Conservation (phyloP, 2,888 invertebrate species). For the Griposia aprilina region DNA sequence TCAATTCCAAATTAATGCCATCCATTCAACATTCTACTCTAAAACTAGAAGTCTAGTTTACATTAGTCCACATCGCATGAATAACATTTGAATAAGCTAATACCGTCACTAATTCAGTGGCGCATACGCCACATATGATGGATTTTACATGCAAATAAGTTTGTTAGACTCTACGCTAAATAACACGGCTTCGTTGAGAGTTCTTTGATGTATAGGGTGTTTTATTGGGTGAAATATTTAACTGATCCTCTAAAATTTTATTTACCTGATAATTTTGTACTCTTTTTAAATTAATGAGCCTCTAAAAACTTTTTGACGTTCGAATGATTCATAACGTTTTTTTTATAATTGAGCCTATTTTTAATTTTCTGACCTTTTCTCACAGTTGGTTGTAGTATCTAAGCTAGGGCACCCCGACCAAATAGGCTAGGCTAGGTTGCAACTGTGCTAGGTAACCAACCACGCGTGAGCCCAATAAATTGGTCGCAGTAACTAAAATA, state of each 20-base stretch:
- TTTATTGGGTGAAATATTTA: background rate
- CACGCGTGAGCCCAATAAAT: too few relatives aligned
- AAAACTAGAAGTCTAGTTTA: conserved; percentile 35
- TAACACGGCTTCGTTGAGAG: conserved; percentile 11
- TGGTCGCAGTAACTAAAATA: too few relatives aligned
- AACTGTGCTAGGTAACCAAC: too few relatives aligned
- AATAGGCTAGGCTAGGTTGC: background rate
- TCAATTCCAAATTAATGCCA: conserved; percentile 1
- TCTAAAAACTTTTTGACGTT: background rate
- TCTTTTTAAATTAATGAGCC: background rate
- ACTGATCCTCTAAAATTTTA: background rate
- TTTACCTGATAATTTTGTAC: background rate
- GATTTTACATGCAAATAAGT: conserved; percentile 48
- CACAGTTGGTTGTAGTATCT: background rate
- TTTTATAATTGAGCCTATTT: background rate
- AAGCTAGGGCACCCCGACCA: too few relatives aligned
- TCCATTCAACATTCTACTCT: conserved; percentile 31
- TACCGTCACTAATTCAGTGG: conserved; percentile 31
- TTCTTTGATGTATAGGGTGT: conserved; percentile 13
- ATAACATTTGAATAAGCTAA: conserved; percentile 46
- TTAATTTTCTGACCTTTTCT: background rate
- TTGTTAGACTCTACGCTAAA: conserved; percentile 36
- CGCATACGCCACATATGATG: conserved; percentile 30
- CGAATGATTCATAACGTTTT: background rate
- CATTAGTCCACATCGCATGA: conserved; percentile 40